These are phyloP conservation scores for Apus apus DNA, from an alignment of 2,113 vertebrate species.

Conservation along the genomic window DNA sequence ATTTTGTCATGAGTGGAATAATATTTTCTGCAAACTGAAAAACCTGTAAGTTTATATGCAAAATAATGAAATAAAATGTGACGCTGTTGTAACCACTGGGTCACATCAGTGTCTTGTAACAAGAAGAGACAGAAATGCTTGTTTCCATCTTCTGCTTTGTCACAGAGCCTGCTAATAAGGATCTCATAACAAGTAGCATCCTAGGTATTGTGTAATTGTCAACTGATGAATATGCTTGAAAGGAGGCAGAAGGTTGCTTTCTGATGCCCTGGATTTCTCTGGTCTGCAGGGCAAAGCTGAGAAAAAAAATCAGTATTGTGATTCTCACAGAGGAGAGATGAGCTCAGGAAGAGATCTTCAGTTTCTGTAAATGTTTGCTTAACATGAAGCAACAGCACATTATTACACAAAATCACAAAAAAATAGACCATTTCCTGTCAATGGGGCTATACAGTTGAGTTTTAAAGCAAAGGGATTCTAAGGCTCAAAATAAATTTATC, in stretches of 20 bases:
- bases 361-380: fast-evolving
- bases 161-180: not conserved
- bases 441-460: not conserved
- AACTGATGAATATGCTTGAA: not conserved
- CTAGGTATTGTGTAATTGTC: not conserved
- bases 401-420: not conserved
- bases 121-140: not conserved
- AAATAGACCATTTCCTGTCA: not conserved
- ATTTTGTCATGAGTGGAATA: too few relatives aligned
- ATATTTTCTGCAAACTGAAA: not conserved
- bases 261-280: not conserved
- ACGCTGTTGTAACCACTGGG: not conserved
- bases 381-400: not conserved
- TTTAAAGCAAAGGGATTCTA: not conserved
- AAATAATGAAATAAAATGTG: not conserved
- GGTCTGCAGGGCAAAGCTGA: not conserved
- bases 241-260: not conserved
- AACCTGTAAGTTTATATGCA: not conserved
- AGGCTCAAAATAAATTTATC: not conserved
- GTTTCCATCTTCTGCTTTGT: not conserved
- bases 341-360: not conserved
- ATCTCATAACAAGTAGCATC: not conserved
- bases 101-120: not conserved
- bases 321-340: not conserved
- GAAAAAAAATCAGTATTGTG: not conserved